phyloP scores from a whole-genome alignment of 1,140 invertebrate genomes.

The Tenebrio molitor region DNA sequence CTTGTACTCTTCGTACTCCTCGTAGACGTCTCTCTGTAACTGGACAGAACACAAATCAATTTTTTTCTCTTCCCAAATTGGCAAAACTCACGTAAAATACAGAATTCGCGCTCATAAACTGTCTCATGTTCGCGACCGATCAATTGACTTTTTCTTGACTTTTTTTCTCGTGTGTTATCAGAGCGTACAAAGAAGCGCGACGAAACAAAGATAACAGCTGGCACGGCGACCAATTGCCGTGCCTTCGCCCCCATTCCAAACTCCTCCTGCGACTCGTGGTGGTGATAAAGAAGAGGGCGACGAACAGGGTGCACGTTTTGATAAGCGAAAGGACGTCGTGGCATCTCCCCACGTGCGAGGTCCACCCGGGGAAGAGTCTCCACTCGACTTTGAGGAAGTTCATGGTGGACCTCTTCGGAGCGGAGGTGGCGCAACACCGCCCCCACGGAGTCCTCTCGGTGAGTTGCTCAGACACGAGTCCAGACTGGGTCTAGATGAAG shows the following conservation, averaged over 20 bases:
- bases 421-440: slow-evolving; percentile 86
- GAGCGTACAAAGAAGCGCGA: slow-evolving; percentile 61
- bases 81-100: slow-evolving; percentile 52
- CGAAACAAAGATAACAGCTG: slow-evolving; percentile 69
- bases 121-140: slow-evolving; percentile 24
- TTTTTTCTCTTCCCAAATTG: no score
- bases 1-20: slow-evolving; percentile 58
- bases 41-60: no score
- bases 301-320: slow-evolving; percentile 87
- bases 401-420: slow-evolving; percentile 92
- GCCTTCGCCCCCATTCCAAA: slow-evolving; percentile 76
- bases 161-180: slow-evolving; percentile 49
- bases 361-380: slow-evolving; percentile 87
- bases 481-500: neutral
- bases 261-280: slow-evolving; percentile 84
- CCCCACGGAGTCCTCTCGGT: slow-evolving; percentile 85
- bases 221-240: slow-evolving; percentile 81
- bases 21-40: slow-evolving; percentile 52
- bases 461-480: slow-evolving; percentile 37
- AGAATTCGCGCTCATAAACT: slow-evolving; percentile 47
- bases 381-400: slow-evolving; percentile 90
- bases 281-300: slow-evolving; percentile 85
- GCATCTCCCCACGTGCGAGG: slow-evolving; percentile 89
- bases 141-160: neutral
- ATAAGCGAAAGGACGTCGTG: slow-evolving; percentile 85